A percentile compares a stretch with the other conserved stretches of the same genome.
Conservation (phyloP, 2,888 invertebrate genomes). For the Enchytraeus crypticus region DNA sequence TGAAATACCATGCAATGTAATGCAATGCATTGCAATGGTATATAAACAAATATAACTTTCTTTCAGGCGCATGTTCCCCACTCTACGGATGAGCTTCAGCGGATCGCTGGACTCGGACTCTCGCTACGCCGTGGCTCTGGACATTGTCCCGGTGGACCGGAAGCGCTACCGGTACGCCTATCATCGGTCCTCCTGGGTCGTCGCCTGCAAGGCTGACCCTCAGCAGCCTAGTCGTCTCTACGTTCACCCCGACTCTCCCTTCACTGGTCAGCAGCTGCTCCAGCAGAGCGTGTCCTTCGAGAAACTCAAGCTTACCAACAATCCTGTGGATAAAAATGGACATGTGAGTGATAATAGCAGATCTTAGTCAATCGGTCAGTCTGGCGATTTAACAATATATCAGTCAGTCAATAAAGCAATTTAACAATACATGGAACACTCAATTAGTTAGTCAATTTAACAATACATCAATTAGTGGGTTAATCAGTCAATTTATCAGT, state of each 20-base stretch:
- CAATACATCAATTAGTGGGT: too few relatives aligned
- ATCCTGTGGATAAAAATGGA: conserved; percentile 65
- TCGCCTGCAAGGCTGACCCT: conserved; percentile 92
- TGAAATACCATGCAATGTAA: too few relatives aligned
- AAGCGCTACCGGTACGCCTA: conserved; percentile 88
- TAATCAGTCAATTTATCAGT: too few relatives aligned
- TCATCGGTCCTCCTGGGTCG: conserved; percentile 94
- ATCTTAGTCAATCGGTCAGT: too few relatives aligned
- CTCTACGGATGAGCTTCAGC: conserved; percentile 79
- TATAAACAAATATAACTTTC: too few relatives aligned
- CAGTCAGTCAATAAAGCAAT: too few relatives aligned
- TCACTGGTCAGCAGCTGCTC: conserved; percentile 79
- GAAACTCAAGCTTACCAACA: conserved; percentile 95
- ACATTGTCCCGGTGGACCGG: conserved; percentile 92
- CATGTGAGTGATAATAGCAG: conserved; percentile 43
- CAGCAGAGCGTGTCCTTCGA: conserved; percentile 97
- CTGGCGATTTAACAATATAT: too few relatives aligned
- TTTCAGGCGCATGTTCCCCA: conserved; percentile 92
- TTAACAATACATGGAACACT: too few relatives aligned
- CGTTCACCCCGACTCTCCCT: conserved; percentile 93
- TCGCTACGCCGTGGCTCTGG: conserved; percentile 81
- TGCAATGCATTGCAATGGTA: too few relatives aligned
- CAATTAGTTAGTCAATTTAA: too few relatives aligned
- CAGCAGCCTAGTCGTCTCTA: conserved; percentile 82
- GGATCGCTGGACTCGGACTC: conserved; percentile 55